These are phyloP conservation scores for Halictus quadricinctus DNA, from an alignment of 2,888 invertebrate genomes.

Conservation along the genomic window DNA sequence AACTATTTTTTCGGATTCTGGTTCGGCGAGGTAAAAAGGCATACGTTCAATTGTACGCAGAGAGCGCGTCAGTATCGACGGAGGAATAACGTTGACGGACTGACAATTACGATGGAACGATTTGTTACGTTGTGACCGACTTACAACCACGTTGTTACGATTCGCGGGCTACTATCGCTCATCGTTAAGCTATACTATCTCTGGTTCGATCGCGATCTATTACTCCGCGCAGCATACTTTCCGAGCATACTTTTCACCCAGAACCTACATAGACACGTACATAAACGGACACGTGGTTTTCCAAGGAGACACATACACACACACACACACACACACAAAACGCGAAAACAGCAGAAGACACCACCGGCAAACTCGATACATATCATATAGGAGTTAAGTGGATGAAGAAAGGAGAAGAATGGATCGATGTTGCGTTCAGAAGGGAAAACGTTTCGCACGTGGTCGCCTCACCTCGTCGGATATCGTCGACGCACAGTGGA, in stretches of 20 bases:
- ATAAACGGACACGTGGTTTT: neutral
- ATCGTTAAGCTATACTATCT: neutral
- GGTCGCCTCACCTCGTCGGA: slow-evolving; percentile 30
- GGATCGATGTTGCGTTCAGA: slow-evolving; percentile 43
- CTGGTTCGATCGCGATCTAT: slow-evolving; percentile 7
- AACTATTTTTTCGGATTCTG: neutral
- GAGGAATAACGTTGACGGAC: neutral
- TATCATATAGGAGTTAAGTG: slow-evolving; percentile 73
- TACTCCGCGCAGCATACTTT: neutral
- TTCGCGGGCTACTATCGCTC: neutral
- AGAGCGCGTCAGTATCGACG: neutral
- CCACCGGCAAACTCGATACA: slow-evolving; percentile 68
- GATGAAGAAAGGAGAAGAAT: neutral
- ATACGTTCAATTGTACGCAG: neutral
- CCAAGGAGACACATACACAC: neutral
- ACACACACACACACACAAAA: neutral
- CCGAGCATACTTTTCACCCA: slow-evolving; percentile 59
- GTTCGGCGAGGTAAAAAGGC: neutral
- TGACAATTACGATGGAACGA: neutral
- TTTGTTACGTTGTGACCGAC: neutral
- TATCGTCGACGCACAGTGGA: neutral
- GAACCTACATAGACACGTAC: neutral
- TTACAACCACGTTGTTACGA: neutral
- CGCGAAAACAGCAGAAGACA: slow-evolving; percentile 21
- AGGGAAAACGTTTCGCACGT: slow-evolving; percentile 53